Evolutionary conservation across 1,140 invertebrate genomes (phyloP).

Genomic region (Trissolcus basalis): DNA sequence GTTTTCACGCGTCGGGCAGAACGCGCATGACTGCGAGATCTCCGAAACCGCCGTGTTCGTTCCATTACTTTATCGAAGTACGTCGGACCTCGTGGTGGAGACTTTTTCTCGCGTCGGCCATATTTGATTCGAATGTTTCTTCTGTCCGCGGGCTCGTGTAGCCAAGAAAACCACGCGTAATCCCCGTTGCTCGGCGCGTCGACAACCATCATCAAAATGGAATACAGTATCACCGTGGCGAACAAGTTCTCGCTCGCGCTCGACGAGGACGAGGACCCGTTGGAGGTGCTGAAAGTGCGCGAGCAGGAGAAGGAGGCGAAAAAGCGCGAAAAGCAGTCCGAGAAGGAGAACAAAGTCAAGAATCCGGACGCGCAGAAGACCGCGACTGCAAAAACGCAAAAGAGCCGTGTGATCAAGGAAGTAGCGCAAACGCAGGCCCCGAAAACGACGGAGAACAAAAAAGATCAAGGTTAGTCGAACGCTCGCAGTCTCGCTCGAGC

Average conservation of each 20-base stretch:
- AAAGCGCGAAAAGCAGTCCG: slow-evolving; percentile 88
- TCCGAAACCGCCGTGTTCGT: slow-evolving; percentile 11
- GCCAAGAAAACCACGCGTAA: slow-evolving; percentile 73
- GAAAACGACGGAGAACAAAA: slow-evolving; percentile 77
- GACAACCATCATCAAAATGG: slow-evolving; percentile 79
- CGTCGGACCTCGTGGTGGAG: slow-evolving; percentile 74
- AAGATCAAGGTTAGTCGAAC: slow-evolving; percentile 80
- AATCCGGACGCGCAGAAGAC: slow-evolving; percentile 76
- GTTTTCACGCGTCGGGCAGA: slow-evolving; percentile 12
- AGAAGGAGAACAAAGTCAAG: slow-evolving; percentile 91
- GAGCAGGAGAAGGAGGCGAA: slow-evolving; percentile 87
- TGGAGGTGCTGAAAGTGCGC: slow-evolving; percentile 88
- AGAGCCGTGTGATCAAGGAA: slow-evolving; percentile 82
- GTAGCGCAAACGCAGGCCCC: slow-evolving; percentile 80
- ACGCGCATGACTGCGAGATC: slow-evolving; percentile 18
- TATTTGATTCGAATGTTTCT: slow-evolving; percentile 76
- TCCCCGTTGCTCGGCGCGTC: slow-evolving; percentile 64
- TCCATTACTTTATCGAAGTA: slow-evolving; percentile 44
- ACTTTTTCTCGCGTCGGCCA: slow-evolving; percentile 70
- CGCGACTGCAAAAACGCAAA: slow-evolving; percentile 73
- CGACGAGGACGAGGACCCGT: slow-evolving; percentile 90
- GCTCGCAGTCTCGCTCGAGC: slow-evolving; percentile 8
- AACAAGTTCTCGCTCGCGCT: slow-evolving; percentile 96
- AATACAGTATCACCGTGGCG: slow-evolving; percentile 93
- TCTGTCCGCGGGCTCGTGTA: slow-evolving; percentile 76